Base-by-base conservation (phyloP, 1,140 invertebrate species). In the Drosophila kurseongensis region DNA sequence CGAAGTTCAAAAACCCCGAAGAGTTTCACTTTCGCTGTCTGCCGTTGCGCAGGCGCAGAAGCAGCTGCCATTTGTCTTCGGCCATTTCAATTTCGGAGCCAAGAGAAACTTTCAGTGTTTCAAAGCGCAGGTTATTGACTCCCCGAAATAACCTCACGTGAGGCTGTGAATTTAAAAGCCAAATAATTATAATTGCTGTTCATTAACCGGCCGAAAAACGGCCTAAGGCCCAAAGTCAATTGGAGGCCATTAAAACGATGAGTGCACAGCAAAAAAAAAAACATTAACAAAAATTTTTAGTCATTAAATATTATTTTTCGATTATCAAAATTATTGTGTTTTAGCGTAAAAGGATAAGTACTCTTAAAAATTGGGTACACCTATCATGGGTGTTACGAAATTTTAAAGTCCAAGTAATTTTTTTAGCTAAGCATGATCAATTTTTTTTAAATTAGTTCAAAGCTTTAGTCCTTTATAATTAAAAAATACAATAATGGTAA, bases 1-100 rank as follows among this genome's bases (percentile, higher is more conserved):
- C 18, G 38, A 79, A 90, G 85, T 84, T 89, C 84, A 89, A 89
- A 89, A 84, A 90, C 80, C 84, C 68, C 77, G 50, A 5, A 61
- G 75, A 78, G 77, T 89, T 89, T 89, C 84, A 89, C 84, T 89
- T 89, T 89, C 84, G 77, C 80, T 89, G 80, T 63, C 72, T 62
- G 47, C 78, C 63, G 68, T 54, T 68, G 84, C 78, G 78, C 78
- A 79, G 73, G 54, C 76, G 75, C 60, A 48, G 47, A 35, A n/a
- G 35, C 27, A 47, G 63, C 35, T 67, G 42, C 23, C 6, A 27
- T 29, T 14, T 18, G 13, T 16, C 23, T 32, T 18, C n/a, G 58
- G 16, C 14, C 14, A 14, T 36, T 57, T 57, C 4, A 13, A 45
- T 9, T 58, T 36, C 16, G 13, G 27, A 66, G 62, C 59, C 81